Evolutionary conservation across 2,888 invertebrate genomes (phyloP).

Genomic region (Melieria picta): DNA sequence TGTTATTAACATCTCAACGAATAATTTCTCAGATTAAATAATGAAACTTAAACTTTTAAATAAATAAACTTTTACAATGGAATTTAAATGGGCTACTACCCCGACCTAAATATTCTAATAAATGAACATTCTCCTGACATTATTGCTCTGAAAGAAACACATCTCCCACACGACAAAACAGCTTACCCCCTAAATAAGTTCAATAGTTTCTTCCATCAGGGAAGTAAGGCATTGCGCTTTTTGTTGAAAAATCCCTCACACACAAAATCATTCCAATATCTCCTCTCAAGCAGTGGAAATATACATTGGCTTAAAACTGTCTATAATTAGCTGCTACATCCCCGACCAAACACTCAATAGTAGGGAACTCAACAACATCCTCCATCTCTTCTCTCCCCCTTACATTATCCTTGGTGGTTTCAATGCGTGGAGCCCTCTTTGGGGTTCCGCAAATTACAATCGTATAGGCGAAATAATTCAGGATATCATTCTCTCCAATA

Average conservation of each 20-base stretch:
- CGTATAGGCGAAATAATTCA: no score
- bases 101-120: slow-evolving; percentile 9
- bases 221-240: no score
- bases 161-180: neutral
- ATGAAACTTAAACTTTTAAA: no score
- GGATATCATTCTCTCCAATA: no score
- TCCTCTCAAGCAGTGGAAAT: no score
- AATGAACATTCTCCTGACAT: slow-evolving; percentile 4
- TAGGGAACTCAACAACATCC: slow-evolving; percentile 9
- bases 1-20: neutral
- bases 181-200: slow-evolving; percentile 12
- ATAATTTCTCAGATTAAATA: neutral
- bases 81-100: slow-evolving; percentile 10
- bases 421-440: neutral
- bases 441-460: no score
- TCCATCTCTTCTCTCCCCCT: neutral
- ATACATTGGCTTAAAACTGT: neutral
- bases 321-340: slow-evolving; percentile 8
- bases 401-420: neutral
- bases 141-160: slow-evolving; percentile 11
- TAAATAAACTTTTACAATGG: neutral
- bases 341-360: neutral
- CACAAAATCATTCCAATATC: neutral
- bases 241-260: neutral
- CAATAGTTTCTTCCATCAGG: slow-evolving; percentile 10